Conservation (phyloP, 2,113 vertebrate genomes). For the Pygoscelis adeliae region DNA sequence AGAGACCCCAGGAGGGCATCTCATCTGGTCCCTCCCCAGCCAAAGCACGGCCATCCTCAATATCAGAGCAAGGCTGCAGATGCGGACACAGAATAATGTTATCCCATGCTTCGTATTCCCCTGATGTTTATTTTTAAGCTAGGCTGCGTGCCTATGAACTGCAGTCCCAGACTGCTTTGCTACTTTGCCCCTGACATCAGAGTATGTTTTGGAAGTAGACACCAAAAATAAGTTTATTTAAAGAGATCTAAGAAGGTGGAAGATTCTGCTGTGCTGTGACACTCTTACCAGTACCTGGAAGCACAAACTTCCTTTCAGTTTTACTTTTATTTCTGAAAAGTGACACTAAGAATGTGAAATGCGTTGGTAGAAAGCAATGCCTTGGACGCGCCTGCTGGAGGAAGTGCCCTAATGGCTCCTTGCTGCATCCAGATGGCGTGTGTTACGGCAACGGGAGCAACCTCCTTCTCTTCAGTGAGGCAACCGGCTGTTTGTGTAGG, state of each 20-base stretch:
- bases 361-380: neutral
- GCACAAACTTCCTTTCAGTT: neutral
- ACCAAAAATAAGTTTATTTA: neutral
- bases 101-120: neutral
- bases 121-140: neutral
- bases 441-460: neutral
- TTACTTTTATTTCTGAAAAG: neutral
- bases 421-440: accelerated
- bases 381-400: neutral
- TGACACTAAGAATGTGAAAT: neutral
- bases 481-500: neutral
- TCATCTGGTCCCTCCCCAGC: neutral
- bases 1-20: neutral
- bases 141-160: neutral
- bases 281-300: neutral
- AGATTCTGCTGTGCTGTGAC: neutral
- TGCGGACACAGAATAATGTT: neutral
- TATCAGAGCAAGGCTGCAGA: neutral
- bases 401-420: neutral
- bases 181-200: neutral
- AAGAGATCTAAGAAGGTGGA: neutral
- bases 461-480: neutral
- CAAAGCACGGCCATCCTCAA: neutral
- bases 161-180: neutral
- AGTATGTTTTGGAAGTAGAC: neutral